Evolutionary conservation across 2,888 invertebrate genomes (phyloP).

Genomic region (Drosophila anomalata): DNA sequence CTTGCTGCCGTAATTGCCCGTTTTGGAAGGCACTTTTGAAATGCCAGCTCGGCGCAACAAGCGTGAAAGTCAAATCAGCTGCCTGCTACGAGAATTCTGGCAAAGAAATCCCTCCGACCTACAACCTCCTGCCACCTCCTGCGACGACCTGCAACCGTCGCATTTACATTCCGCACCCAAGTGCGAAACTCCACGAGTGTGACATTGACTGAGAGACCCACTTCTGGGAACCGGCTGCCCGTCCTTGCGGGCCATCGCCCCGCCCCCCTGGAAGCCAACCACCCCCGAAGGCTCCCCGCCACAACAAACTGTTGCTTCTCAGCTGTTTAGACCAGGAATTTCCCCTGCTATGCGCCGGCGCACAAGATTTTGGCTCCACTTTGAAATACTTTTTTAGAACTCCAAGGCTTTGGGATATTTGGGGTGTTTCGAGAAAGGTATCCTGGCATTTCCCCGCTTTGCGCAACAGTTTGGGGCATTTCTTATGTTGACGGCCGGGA

Average conservation of each 20-base stretch:
- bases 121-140: background rate
- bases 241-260: conserved; percentile 28
- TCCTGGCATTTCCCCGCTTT: conserved; percentile 41
- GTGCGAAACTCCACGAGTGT: conserved; percentile 41
- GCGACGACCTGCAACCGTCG: background rate
- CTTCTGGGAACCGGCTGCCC: conserved; percentile 62
- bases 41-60: conserved; percentile 38
- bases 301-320: conserved; percentile 78
- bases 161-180: conserved; percentile 24
- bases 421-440: background rate
- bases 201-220: conserved; percentile 79
- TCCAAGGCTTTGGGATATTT: conserved; percentile 25
- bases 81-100: conserved; percentile 15
- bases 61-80: conserved; percentile 51
- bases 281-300: conserved; percentile 30
- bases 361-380: background rate
- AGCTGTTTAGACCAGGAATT: conserved; percentile 56
- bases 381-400: conserved; percentile 50
- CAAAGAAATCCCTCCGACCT: conserved; percentile 5
- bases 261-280: conserved; percentile 9
- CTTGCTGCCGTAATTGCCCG: conserved; percentile 49
- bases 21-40: conserved; percentile 40
- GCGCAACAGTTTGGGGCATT: conserved; percentile 76
- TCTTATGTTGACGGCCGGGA: conserved; percentile 63
- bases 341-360: conserved; percentile 52